Evolutionary conservation across 2,888 invertebrate species (phyloP), one percentile per base, ranked within the genome.

Genomic region (Hypercompe scribonia): DNA sequence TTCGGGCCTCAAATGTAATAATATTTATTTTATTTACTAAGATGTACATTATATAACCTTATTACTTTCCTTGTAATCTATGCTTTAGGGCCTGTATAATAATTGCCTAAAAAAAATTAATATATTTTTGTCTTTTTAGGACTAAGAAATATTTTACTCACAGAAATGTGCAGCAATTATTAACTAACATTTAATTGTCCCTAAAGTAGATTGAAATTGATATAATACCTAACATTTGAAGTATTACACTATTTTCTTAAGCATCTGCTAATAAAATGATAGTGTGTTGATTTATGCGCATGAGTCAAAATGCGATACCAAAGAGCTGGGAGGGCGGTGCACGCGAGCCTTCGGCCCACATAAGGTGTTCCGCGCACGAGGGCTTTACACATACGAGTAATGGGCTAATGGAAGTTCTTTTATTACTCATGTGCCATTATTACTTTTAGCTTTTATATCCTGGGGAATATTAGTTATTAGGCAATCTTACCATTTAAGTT

Each of bases 301-400:
- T 85, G 82, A 76, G 81, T 77, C 71, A 81, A 82, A 82, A 79
- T 69, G 71, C 82, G 87, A 89, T 89, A 89, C 83, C 74, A 75
- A 78, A 81, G 82, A 82, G 83, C 85, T 83, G 79, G 81, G 78
- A 79, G 80, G 83, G 84, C 81, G 88, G 87, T 82, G 82, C 84
- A 78, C 76, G 84, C 81, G 72, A 79, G 77, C 82, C 84, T 76
- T 78, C 84, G 81, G 85, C 84, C 86, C 81, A 81, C 86, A 87
- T 87, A 86, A 81, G 81, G 78, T 77, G 78, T 75, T 89, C 82
- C 84, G 84, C 82, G 82, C 78, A 76, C 74, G 65, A 79, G 21
- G 61, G 21, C 10, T 46, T 58, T 58, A 58, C 13, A 31, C 15
- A 28, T 58, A 58, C 24, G 24, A 28, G 58, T 58, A 58, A 58